phyloP scores from a whole-genome alignment of 2,888 invertebrate genomes.

The Clanis bilineata region DNA sequence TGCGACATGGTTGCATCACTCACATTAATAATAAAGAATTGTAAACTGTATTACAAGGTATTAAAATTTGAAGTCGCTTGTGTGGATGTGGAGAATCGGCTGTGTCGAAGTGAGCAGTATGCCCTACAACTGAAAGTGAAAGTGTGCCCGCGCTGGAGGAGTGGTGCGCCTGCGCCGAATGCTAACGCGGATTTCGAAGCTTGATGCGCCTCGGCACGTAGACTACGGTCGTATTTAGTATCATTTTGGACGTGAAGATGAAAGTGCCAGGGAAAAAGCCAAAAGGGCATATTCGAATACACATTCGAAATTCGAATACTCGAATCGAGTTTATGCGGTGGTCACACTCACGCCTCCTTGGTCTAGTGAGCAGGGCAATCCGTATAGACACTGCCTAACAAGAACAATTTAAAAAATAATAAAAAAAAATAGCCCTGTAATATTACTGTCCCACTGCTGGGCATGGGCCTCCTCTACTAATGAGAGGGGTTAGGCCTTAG shows the following conservation, averaged over 20 bases:
- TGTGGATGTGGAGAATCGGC: neutral
- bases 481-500: no score
- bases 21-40: neutral
- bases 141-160: conserved; percentile 57
- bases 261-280: conserved; percentile 41
- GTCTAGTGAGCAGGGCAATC: no score
- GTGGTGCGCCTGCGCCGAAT: conserved; percentile 64
- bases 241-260: conserved; percentile 45
- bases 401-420: no score
- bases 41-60: neutral
- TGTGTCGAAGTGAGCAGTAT: conserved; percentile 46
- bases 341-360: no score
- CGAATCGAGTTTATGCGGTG: no score
- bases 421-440: no score
- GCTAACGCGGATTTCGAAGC: conserved; percentile 69
- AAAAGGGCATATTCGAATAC: neutral
- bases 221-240: conserved; percentile 28
- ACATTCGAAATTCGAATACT: no score
- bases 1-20: conserved; percentile 6
- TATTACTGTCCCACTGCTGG: no score
- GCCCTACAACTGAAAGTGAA: conserved; percentile 81
- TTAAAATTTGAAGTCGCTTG: neutral
- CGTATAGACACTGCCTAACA: no score
- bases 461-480: no score
- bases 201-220: conserved; percentile 67